Evolutionary conservation across 2,888 invertebrate genomes (phyloP), one percentile per base, ranked within the genome.

Genomic region (Hyppa rectilinea): DNA sequence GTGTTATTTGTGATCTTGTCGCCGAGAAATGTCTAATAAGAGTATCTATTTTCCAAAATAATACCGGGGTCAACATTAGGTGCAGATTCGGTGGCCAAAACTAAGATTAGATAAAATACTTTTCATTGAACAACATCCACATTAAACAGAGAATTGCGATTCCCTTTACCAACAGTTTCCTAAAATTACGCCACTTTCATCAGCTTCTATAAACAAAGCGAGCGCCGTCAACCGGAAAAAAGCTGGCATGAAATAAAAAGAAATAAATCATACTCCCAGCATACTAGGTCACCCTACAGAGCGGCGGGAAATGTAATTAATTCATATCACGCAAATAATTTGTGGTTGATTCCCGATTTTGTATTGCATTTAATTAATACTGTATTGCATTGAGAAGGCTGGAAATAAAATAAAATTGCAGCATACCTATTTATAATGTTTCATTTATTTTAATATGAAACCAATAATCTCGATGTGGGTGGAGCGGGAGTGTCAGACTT

Each of bases 291-390:
- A 58, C 7, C 0, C 12, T 47, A n/a, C 38, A 64, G 38, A 50
- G 45, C 23, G 5, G 45, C 56, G 45, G 4, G 34, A 36, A 55
- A 5, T 38, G 63, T 60, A 60, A 72, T 64, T 61, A 72, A 65
- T 78, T 78, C 23, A 61, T 50, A 56, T 49, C 45, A 47, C 31
- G 45, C 23, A n/a, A 71, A 65, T 61, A 40, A 72, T 64, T 64
- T 34, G 40, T 29, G 59, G 78, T 43, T 23, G 2, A 55, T 40
- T 31, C 2, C 0, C 0, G 45, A n/a, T 36, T 29, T 29, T 10
- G 29, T 56, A 40, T 38, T 49, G 38, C 5, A n/a, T 31, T 69
- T 45, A 29, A 34, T 65, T 26, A 45, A 70, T 36, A 43, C 43
- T 47, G 2, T 14, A 12, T 7, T 31, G 31, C 10, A 23, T 6